Conservation (phyloP, 2,113 vertebrate species). For the Diphyllodes magnificus region DNA sequence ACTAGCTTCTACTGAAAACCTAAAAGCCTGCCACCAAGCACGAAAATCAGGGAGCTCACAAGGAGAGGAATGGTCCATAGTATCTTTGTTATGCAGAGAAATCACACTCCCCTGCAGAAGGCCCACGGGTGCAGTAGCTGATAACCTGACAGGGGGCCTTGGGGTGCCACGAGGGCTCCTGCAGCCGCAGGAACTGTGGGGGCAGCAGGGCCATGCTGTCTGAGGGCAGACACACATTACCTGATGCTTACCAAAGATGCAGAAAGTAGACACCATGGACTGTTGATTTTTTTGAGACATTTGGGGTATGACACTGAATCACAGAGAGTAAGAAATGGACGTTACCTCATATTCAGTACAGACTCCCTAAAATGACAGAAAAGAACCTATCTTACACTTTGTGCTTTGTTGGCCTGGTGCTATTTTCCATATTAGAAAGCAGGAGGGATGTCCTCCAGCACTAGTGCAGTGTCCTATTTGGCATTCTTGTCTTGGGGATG, state of each 20-base stretch:
- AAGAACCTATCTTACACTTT: not conserved
- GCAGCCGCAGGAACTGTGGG: not conserved
- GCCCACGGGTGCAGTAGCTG: not conserved
- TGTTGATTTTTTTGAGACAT: not conserved
- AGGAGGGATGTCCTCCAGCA: not conserved
- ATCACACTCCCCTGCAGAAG: not conserved
- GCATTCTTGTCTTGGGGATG: not conserved
- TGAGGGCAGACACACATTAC: not conserved
- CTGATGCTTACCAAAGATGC: not conserved
- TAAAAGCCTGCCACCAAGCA: not conserved
- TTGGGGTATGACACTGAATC: not conserved
- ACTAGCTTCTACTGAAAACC: not conserved
- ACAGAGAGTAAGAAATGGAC: not conserved
- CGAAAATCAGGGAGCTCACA: not conserved
- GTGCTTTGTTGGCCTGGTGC: not conserved
- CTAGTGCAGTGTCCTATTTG: not conserved
- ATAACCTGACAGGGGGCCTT: not conserved
- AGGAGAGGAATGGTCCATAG: not conserved
- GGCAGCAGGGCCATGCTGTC: not conserved
- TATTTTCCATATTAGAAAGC: not conserved
- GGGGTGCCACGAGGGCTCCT: accelerated
- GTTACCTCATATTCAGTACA: not conserved
- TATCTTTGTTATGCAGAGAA: not conserved
- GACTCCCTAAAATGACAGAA: not conserved
- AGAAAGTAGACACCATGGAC: not conserved